Evolutionary conservation across 2,888 invertebrate species (phyloP).

Genomic region (Netelia fuscicornis): DNA sequence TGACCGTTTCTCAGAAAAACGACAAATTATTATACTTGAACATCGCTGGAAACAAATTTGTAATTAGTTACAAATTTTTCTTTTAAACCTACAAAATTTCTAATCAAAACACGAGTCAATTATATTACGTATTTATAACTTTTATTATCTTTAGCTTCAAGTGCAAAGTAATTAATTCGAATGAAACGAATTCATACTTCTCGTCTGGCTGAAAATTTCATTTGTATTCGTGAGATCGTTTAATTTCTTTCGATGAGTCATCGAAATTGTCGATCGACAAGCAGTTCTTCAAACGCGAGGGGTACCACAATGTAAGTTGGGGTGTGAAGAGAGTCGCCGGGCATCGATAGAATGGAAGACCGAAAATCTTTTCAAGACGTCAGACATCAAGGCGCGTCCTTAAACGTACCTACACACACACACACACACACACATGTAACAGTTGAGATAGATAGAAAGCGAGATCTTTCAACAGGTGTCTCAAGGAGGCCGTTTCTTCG

Average conservation of each 20-base stretch:
- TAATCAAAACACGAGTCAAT: too few species aligned
- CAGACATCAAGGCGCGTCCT: conserved; percentile 49
- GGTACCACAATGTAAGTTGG: conserved; percentile 29
- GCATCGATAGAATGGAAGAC: conserved; percentile 35
- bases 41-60: too few species aligned
- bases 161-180: background rate
- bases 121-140: too few species aligned
- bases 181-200: background rate
- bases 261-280: conserved; percentile 50
- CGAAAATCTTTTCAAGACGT: conserved; percentile 17
- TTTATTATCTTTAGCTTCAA: too few species aligned
- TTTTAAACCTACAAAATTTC: too few species aligned
- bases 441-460: conserved; percentile 34
- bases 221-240: conserved; percentile 26
- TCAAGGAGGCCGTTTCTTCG: conserved; percentile 36
- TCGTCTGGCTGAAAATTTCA: background rate
- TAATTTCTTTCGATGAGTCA: conserved; percentile 69
- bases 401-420: background rate
- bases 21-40: background rate
- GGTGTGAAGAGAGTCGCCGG: conserved; percentile 37
- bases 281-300: conserved; percentile 21
- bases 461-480: conserved; percentile 71
- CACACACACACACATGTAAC: conserved; percentile 1
- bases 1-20: background rate
- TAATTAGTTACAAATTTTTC: too few species aligned